Conservation (phyloP, 1,140 invertebrate species). For the Apis laboriosa region DNA sequence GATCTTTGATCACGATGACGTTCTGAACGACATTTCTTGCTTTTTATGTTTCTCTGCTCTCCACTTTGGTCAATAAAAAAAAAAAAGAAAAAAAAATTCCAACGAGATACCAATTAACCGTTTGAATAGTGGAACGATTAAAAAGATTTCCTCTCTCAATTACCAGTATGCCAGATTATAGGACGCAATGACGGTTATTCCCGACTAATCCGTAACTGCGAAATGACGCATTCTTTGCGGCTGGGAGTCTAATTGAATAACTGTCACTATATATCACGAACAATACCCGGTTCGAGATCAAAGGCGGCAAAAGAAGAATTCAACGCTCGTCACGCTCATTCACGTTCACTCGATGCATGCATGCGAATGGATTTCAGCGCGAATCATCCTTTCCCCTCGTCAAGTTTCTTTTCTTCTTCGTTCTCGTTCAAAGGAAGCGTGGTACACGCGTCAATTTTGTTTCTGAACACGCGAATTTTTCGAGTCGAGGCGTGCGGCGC, state of each 20-base stretch:
- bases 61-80: too few species aligned
- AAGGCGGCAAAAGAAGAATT: constrained; percentile 42
- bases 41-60: too few species aligned
- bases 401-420: not conserved
- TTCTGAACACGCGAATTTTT: constrained; percentile 25
- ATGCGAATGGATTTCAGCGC: not conserved
- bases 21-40: too few species aligned
- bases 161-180: not conserved
- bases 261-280: constrained; percentile 19
- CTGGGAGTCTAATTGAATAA: constrained; percentile 13
- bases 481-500: not conserved
- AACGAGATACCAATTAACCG: constrained; percentile 1
- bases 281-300: constrained; percentile 17
- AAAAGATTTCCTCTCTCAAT: constrained; percentile 25
- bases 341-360: not conserved
- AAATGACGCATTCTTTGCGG: not conserved
- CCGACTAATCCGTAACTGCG: not conserved
- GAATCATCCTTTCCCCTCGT: not conserved
- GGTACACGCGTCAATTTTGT: not conserved
- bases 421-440: not conserved
- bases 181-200: not conserved
- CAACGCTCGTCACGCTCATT: not conserved
- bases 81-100: not conserved
- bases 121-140: not conserved
- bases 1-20: too few species aligned